phyloP scores from a whole-genome alignment of 2,888 invertebrate species.

The Xanthia icteritia region DNA sequence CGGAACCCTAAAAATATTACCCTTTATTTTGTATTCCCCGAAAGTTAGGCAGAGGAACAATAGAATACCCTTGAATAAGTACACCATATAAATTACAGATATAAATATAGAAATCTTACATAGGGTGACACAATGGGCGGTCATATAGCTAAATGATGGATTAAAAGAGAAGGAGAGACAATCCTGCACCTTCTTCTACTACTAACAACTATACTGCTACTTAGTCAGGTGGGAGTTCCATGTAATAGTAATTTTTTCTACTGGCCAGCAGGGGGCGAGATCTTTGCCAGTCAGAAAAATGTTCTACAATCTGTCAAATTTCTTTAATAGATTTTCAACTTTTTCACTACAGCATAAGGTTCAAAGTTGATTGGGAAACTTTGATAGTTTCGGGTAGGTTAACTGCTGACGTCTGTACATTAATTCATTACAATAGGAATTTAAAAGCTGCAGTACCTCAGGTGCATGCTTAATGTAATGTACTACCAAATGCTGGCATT shows the following conservation, averaged over 20 bases:
- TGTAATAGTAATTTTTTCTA: not conserved
- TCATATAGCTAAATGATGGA: no score
- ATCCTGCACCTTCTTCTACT: not conserved
- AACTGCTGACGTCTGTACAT: not conserved
- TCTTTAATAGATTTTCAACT: no score
- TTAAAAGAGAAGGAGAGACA: not conserved
- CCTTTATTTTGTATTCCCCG: not conserved
- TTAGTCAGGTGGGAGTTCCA: not conserved
- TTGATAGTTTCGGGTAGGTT: no score
- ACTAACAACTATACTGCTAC: not conserved
- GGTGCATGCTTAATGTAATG: not conserved
- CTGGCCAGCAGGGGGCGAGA: not conserved
- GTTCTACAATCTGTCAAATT: no score
- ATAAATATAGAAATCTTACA: not conserved
- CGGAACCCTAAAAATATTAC: not conserved
- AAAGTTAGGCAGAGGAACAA: not conserved
- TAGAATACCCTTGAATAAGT: not conserved
- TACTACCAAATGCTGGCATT: conserved; percentile 9
- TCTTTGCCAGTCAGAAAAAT: not conserved
- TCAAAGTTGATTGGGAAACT: no score
- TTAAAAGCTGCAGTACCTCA: not conserved
- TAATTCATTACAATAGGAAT: not conserved
- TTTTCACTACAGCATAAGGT: no score
- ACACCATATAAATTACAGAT: not conserved
- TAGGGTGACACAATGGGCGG: not conserved